Base-by-base conservation (phyloP, 2,888 invertebrate genomes). In the Apodemia duryi region DNA sequence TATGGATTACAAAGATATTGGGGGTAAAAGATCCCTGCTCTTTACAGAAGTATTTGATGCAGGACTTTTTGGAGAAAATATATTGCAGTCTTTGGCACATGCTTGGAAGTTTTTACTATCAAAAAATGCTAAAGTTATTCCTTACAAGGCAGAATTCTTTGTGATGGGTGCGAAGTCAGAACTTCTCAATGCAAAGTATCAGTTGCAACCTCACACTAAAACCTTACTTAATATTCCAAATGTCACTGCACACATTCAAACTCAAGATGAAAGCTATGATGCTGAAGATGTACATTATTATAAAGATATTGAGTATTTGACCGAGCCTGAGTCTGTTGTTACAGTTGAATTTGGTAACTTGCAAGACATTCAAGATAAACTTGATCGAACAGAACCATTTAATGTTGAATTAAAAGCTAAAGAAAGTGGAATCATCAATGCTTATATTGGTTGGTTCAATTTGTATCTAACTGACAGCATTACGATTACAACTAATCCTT, bases 41-140 rank as follows among this genome's bases (percentile, higher is more conserved):
- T 92, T 97, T 0, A 96, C 96, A 2, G 97, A 97, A 85, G 94
- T 95, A 70, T 95, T 97, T 86, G 97, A 97, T 88, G 94, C 95
- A 63, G 96, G 95, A 0, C 79, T 97, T 38, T 95, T 97, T 81
- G 97, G 97, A 1, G 97, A 97, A 83, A 93, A 94, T 74, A 92
- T 95, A 49, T 80, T 97, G 60, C 90, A 93, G 71, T 94, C 94
- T 28, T 78, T 96, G 57, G 82, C 93, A 57, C 95, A 96, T 85
- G 96, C 96, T 6, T 95, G 95, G 93, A 84, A 93, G 66, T 81
- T 93, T 71, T 86, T 96, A 60, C 78, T 96, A 29, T 71, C 74
- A 38, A 72, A 82, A 32, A 74, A 77, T 64, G 93, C 92, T 6
- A 86, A 87, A 76, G 90, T 96, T 4, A 84, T 96, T 67, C 96